These are phyloP conservation scores for Limulus polyphemus DNA, from an alignment of 2,888 invertebrate species.

Conservation along the genomic window DNA sequence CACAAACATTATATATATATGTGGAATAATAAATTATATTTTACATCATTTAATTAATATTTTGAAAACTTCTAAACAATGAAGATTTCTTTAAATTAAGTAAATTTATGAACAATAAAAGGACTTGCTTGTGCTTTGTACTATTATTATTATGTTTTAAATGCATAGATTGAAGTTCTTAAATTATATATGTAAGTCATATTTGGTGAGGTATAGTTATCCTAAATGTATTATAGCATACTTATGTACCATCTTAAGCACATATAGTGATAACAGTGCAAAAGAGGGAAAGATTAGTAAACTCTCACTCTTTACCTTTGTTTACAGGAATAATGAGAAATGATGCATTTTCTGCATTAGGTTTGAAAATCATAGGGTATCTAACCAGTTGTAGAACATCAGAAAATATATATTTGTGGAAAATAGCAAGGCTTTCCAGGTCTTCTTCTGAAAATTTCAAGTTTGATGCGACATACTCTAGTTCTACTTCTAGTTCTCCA, in stretches of 20 bases:
- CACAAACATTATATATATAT: no score
- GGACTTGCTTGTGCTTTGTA: background rate
- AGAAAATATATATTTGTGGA: constrained; percentile 88
- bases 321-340: constrained; percentile 69
- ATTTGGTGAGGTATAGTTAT: no score
- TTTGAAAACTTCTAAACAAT: no score
- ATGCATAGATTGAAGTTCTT: background rate
- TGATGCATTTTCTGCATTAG: constrained; percentile 62
- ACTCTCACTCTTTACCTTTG: constrained; percentile 29
- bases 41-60: no score
- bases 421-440: constrained; percentile 52
- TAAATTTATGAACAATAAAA: no score
- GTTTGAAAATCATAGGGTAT: constrained; percentile 77
- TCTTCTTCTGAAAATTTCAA: constrained; percentile 46
- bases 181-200: background rate
- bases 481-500: constrained; percentile 80
- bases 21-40: no score
- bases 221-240: no score
- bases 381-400: constrained; percentile 85
- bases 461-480: constrained; percentile 41
- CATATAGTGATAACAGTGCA: background rate
- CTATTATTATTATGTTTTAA: background rate
- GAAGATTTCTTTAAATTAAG: no score
- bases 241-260: background rate
- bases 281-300: background rate